Percentiles rank a stretch among this genome's conserved stretches.
Conservation (phyloP, 1,140 invertebrate genomes). For the Eumaeus atala region DNA sequence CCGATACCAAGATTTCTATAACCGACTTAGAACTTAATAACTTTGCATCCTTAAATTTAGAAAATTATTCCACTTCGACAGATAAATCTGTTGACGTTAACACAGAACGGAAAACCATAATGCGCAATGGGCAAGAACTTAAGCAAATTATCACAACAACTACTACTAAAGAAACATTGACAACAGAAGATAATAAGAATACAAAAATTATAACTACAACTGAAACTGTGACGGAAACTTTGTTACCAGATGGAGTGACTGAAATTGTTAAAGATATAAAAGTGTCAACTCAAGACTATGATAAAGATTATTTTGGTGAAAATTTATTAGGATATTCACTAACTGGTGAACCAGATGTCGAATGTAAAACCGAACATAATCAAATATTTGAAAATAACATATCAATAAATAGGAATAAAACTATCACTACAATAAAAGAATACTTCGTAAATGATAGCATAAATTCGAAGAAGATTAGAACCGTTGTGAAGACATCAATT, state of each 20-base stretch:
- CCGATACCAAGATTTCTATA: slow-evolving; percentile 47
- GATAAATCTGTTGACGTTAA: slow-evolving; percentile 52
- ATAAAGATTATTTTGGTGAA: slow-evolving; percentile 45
- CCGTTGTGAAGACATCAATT: slow-evolving; percentile 49
- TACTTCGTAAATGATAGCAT: slow-evolving; percentile 46
- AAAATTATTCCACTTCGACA: slow-evolving; percentile 38
- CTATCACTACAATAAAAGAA: slow-evolving; percentile 50
- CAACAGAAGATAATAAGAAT: slow-evolving; percentile 37
- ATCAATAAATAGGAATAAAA: slow-evolving; percentile 53
- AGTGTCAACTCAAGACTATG: slow-evolving; percentile 58
- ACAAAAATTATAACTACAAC: slow-evolving; percentile 61
- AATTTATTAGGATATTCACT: slow-evolving; percentile 49
- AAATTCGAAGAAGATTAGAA: slow-evolving; percentile 59
- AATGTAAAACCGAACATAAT: slow-evolving; percentile 40
- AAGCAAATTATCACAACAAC: slow-evolving; percentile 60
- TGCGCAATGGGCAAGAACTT: slow-evolving; percentile 50
- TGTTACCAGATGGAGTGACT: slow-evolving; percentile 51
- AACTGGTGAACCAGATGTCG: slow-evolving; percentile 46
- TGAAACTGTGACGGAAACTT: slow-evolving; percentile 60
- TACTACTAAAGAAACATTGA: slow-evolving; percentile 63
- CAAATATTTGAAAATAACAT: slow-evolving; percentile 46
- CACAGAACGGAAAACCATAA: slow-evolving; percentile 44
- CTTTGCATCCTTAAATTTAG: slow-evolving; percentile 25
- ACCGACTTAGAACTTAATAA: slow-evolving; percentile 35
- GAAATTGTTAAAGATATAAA: slow-evolving; percentile 66